phyloP scores from a whole-genome alignment of 2,113 vertebrate genomes.

The Ibidorhyncha struthersii region DNA sequence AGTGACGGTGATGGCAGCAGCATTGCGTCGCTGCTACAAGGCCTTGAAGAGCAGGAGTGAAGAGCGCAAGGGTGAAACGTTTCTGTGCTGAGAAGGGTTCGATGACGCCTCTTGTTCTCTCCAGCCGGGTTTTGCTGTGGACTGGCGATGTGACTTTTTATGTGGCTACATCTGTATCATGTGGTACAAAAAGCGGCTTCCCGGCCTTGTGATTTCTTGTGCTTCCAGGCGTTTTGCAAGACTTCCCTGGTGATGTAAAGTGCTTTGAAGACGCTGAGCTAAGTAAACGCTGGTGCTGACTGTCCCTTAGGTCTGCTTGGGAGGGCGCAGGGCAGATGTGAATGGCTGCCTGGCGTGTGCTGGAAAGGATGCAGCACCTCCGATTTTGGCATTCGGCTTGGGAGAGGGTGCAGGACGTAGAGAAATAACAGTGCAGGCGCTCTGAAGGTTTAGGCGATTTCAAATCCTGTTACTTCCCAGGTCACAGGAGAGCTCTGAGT shows the following conservation, averaged over 20 bases:
- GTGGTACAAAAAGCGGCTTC: not conserved
- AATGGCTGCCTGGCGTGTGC: not conserved
- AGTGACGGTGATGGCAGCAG: not conserved
- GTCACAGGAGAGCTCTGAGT: not conserved
- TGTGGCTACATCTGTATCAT: accelerated
- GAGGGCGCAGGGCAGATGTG: not conserved
- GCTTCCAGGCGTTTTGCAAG: not conserved
- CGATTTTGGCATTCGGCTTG: accelerated
- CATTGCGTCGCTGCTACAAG: accelerated
- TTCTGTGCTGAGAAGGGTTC: accelerated
- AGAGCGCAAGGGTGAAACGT: not conserved
- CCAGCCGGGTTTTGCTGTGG: not conserved
- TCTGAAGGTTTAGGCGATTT: not conserved
- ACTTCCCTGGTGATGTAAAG: not conserved
- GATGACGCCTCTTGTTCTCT: not conserved
- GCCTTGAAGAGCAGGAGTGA: too few relatives aligned
- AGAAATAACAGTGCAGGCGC: not conserved
- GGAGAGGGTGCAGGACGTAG: not conserved
- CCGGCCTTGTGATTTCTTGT: not conserved
- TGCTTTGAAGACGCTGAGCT: not conserved
- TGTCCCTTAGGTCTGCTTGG: not conserved
- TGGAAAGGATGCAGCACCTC: not conserved
- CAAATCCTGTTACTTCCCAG: not conserved
- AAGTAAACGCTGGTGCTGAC: not conserved
- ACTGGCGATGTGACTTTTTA: not conserved